Evolutionary conservation across 2,888 invertebrate species (phyloP).

Genomic region (Latrodectus hesperus): DNA sequence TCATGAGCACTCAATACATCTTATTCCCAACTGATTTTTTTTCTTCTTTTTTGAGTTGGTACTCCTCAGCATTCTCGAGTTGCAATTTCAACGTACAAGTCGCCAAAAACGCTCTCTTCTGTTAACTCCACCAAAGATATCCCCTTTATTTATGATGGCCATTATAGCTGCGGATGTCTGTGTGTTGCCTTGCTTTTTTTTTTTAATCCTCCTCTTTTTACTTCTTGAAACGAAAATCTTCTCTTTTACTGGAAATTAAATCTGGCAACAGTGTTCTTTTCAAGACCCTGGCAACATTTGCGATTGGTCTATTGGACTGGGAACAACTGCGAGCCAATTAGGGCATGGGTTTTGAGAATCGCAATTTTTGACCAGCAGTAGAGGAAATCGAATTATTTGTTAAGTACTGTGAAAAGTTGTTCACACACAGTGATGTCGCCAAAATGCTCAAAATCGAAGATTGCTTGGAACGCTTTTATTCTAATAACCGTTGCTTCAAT

Average conservation of each 20-base stretch:
- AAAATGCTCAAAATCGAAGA: no score
- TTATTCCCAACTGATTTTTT: neutral
- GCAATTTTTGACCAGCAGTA: no score
- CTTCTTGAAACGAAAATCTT: neutral
- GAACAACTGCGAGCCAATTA: no score
- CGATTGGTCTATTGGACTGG: no score
- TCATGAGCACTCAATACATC: conserved; percentile 35
- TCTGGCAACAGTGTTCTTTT: neutral
- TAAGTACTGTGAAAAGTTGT: no score
- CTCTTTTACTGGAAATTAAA: neutral
- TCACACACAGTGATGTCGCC: no score
- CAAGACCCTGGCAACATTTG: no score
- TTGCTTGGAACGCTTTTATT: no score
- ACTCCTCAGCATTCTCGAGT: neutral
- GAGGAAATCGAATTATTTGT: no score
- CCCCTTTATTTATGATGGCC: conserved; percentile 2
- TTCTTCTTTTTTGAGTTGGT: no score
- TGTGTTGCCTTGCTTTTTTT: neutral
- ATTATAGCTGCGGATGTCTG: neutral
- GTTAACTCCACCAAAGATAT: neutral
- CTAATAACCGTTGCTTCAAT: no score
- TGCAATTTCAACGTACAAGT: neutral
- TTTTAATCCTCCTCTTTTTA: neutral
- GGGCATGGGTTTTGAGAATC: no score
- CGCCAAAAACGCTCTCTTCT: neutral